Evolutionary conservation across 1,140 invertebrate genomes (phyloP), one percentile per base, ranked within the genome.

Genomic region (Danaus plexippus): DNA sequence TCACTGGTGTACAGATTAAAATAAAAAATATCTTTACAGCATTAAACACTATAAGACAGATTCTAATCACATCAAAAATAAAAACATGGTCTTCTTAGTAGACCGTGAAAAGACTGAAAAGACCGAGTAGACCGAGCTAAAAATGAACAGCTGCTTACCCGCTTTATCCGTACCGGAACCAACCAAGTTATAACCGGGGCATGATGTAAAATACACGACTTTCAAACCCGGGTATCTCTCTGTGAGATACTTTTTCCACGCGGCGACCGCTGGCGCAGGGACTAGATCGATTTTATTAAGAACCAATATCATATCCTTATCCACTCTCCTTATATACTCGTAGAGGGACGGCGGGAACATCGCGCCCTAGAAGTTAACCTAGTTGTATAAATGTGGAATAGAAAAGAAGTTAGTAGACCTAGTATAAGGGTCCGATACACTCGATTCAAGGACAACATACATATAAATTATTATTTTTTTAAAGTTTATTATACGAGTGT

Each of bases 221-320:
- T 91, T 88, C 40, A 97, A 72, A 45, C 91, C 89, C 1, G 95
- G 95, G 83, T 93, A 98, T 15, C 89, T 89, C 0, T 77, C 65
- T 8, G 88, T 80, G 50, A 98, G 94, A 77, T 96, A 97, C 48
- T 94, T 78, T 73, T 93, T 92, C 97, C 97, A 98, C 0, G 96
- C 96, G 0, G 95, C 88, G 12, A 97, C 95, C 41, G 97, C 85
- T 1, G 91, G 73, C 0, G 95, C 88, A 11, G 95, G 92, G 9
- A 93, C 94, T 55, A 98, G 83, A 88, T 98, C 97, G 48, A 97
- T 92, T 88, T 99, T 99, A 75, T 98, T 98, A 10, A 98, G 86
- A 1, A 98, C 91, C 40, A 98, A 71, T 60, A 98, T 94, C 78
- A 97, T 92, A 42, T 93, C 89, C 80, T 97, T 97, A 7, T 92